Base-by-base conservation (phyloP, 2,113 vertebrate genomes). In the Ploceus nigricollis region DNA sequence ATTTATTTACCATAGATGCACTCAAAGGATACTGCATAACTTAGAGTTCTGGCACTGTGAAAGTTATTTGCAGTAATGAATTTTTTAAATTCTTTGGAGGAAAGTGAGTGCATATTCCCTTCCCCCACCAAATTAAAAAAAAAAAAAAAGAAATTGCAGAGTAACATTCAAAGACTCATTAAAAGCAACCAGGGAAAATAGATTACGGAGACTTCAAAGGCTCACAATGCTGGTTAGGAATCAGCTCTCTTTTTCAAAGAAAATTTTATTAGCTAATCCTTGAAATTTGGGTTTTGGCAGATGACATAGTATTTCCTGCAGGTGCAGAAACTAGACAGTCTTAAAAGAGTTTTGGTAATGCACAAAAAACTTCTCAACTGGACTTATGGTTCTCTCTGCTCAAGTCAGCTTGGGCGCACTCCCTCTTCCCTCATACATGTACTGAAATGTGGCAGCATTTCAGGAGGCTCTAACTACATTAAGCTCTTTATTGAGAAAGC, bases 211-310 rank as follows among this genome's bases (percentile, higher is more conserved):
- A 95, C 96, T 96, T 97, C 96, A 97, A 97, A 97, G 96, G n/a
- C 90, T 89, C 37, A 79, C 0, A 1, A 80, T 94, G 37, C 86
- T 90, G 96, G 94, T 93, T 97, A 93, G 94, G 90, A 95, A 96
- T 95, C 90, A 92, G 69, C 92, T 89, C 90, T 82, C 80, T 87
- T 95, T 96, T 95, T 97, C 96, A 96, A 96, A 95, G 88, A 90
- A 93, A 94, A 90, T 82, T 50, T 95, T 96, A 89, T 97, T 96
- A 96, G 90, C 93, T 97, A 97, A 97, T 96, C 94, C 92, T 96
- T 96, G 91, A 96, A 95, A 96, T 93, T 92, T 93, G 80, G n/a
- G 25, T 15, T 96, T 92, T 97, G 96, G 96, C 94, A 93, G 94
- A 95, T 94, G 93, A 93, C 88, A 92, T n/a, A 89, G 57, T 90